Base-by-base conservation (phyloP, 2,888 invertebrate species). In the Hyles lineata region DNA sequence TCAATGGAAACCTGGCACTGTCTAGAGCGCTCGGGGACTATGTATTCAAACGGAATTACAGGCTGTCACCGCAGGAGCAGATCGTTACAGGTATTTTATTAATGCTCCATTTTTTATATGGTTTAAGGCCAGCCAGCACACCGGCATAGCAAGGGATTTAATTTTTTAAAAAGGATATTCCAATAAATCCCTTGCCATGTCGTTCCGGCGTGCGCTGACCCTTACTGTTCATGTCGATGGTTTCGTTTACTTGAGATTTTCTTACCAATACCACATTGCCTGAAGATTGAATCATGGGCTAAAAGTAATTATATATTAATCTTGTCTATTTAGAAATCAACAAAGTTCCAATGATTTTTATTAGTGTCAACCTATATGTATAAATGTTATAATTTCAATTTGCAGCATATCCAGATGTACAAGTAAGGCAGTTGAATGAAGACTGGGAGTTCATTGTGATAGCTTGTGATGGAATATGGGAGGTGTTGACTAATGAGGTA, bases 391-490 rank as follows among this genome's bases (percentile, higher is more conserved):
- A 1, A 35, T 74, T 58, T 67, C 73, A 75, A 61, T 72, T 90
- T 92, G 0, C 89, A 98, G 99, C 99, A 0, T 97, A 96, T 86
- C 99, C 99, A 0, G 99, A 99, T 87, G 97, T 99, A 6, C 97
- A 97, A 89, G 96, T 96, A 67, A 96, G 97, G 77, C 96, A 96
- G 74, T 92, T 99, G 77, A 97, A 96, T 61, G 96, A 97, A n/a
- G 98, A 99, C 76, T 98, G 98, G 97, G 99, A 99, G 94, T 99
- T 99, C 89, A 96, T 99, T 73, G 96, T 99, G 58, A 95, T 99
- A 81, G 99, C 99, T 0, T 99, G 99, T 90, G 99, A 99, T 90
- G 99, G 99, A 35, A 99, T 99, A 80, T 99, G 99, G 99, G 99
- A 99, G 90, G 99, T 99, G 32, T 96, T 99, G 95, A 97, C 97